Evolutionary conservation across 2,113 vertebrate species (phyloP).

Genomic region (Corapipo altera): DNA sequence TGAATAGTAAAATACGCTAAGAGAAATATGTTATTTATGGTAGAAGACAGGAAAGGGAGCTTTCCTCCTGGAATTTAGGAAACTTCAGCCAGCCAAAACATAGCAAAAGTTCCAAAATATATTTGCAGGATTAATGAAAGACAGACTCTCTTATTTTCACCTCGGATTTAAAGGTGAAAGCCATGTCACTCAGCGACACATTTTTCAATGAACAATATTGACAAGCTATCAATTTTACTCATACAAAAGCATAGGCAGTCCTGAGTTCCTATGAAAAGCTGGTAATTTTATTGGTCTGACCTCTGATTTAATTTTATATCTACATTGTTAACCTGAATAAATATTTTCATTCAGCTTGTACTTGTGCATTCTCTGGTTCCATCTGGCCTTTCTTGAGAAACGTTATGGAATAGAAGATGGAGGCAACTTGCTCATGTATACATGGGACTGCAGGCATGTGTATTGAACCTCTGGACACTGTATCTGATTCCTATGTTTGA

Average conservation of each 20-base stretch:
- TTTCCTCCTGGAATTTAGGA: conserved; percentile 45
- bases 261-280: neutral
- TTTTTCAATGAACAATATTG: neutral
- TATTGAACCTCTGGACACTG: neutral
- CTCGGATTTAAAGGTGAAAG: neutral
- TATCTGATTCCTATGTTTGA: neutral
- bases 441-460: neutral
- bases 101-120: conserved; percentile 25
- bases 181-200: neutral
- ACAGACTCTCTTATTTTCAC: conserved; percentile 20
- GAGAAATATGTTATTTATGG: conserved; percentile 58
- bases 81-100: conserved; percentile 55
- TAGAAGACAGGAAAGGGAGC: conserved; percentile 55
- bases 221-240: neutral
- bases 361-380: neutral
- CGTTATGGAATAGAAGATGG: accelerated
- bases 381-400: neutral
- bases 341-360: neutral
- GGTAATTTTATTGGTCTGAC: neutral
- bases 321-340: neutral
- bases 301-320: neutral
- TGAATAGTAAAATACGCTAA: conserved; percentile 51
- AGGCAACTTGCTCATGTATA: neutral
- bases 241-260: neutral
- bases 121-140: conserved; percentile 45